These are phyloP conservation scores for Falco novaeseelandiae DNA, from an alignment of 2,797 vertebrate species.

Conservation along the genomic window DNA sequence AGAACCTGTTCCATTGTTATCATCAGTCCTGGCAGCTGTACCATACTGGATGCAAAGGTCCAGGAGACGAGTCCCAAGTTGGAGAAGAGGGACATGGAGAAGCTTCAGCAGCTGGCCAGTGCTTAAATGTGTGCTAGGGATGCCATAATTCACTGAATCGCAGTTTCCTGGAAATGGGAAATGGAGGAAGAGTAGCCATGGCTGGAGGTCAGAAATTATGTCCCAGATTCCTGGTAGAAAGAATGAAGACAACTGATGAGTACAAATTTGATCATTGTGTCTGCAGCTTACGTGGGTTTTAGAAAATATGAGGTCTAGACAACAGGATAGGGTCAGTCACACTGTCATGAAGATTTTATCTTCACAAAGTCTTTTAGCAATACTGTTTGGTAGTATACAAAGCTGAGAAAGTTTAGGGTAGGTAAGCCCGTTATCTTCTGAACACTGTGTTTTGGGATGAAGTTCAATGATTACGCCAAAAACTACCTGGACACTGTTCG, in stretches of 20 bases:
- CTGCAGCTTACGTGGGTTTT: accelerated
- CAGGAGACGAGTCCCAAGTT: not conserved
- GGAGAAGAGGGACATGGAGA: not conserved
- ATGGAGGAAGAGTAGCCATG: not conserved
- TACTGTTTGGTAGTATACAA: not conserved
- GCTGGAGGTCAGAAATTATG: not conserved
- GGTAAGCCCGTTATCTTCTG: not conserved
- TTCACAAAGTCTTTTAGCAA: not conserved
- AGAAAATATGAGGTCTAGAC: not conserved
- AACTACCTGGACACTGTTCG: not conserved
- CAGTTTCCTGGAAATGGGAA: not conserved
- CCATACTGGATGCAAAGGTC: not conserved
- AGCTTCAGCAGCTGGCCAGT: not conserved
- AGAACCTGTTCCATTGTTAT: not conserved
- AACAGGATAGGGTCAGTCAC: not conserved
- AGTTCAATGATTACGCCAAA: not conserved
- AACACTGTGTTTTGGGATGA: not conserved
- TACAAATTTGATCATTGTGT: not conserved
- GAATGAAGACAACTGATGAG: not conserved
- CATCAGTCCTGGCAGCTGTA: not conserved
- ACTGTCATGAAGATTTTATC: not conserved
- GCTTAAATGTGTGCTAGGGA: not conserved
- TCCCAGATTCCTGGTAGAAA: not conserved
- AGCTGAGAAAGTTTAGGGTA: not conserved
- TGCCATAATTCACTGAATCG: not conserved